These are phyloP conservation scores for Papilio machaon DNA, from an alignment of 1,140 invertebrate species.

Conservation along the genomic window DNA sequence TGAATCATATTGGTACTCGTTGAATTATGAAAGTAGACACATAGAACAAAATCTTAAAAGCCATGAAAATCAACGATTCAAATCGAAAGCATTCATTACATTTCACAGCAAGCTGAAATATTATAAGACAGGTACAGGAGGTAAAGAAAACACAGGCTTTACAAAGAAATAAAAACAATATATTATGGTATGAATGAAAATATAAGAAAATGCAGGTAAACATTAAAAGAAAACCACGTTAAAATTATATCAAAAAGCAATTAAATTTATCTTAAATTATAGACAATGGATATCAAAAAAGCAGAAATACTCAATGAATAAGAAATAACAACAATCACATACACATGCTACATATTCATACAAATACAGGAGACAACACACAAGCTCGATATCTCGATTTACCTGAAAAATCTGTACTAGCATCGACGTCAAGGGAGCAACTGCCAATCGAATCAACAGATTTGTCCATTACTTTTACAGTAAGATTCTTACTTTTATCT, in stretches of 20 bases:
- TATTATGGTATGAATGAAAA: slow-evolving; percentile 24
- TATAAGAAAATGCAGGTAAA: slow-evolving; percentile 27
- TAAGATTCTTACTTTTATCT: slow-evolving; percentile 67
- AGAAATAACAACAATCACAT: slow-evolving; percentile 43
- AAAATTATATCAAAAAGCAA: slow-evolving; percentile 26
- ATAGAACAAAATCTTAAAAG: neutral
- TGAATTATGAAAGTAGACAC: neutral
- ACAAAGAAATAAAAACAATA: slow-evolving; percentile 32
- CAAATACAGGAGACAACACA: slow-evolving; percentile 44
- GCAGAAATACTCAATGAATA: slow-evolving; percentile 26
- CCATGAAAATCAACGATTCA: neutral
- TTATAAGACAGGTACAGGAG: slow-evolving; percentile 21
- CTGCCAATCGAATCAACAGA: slow-evolving; percentile 89
- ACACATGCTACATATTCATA: slow-evolving; percentile 47
- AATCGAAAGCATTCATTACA: neutral
- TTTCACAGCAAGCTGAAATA: slow-evolving; percentile 30
- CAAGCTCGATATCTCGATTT: slow-evolving; percentile 57
- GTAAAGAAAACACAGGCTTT: slow-evolving; percentile 36
- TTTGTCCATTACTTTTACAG: slow-evolving; percentile 84
- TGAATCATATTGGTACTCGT: neutral
- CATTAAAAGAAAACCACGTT: slow-evolving; percentile 5
- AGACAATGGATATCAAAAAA: slow-evolving; percentile 12
- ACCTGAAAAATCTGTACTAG: slow-evolving; percentile 91
- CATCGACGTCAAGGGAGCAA: slow-evolving; percentile 91
- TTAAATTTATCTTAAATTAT: slow-evolving; percentile 16